Base-by-base conservation (phyloP, 2,113 vertebrate genomes). In the Thamnaconus septentrionalis region DNA sequence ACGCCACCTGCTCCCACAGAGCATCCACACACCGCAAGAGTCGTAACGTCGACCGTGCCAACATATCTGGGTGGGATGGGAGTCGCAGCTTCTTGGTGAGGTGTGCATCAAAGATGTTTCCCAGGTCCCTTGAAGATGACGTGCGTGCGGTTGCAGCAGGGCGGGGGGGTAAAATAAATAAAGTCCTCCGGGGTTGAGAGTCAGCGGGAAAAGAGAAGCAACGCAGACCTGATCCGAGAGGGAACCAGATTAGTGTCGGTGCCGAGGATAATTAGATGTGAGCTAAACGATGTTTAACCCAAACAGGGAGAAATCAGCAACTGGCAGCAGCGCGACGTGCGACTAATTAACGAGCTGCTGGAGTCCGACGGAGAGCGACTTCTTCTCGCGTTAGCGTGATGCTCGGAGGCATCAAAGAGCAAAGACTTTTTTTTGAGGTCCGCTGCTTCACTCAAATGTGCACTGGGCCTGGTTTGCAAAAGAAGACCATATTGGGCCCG, bases 281-380 rank as follows among this genome's bases (percentile, higher is more conserved):
- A 54, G 46, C 42, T 31, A 56, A 42, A 56, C 3, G 40, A 31
- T 6, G 12, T 4, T 59, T 4, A 41, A 51, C 6, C 1, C 42
- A 53, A 53, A 77, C 40, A 1, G 46, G 59, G 18, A 42, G 41
- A 48, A 2, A 47, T 18, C 41, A 44, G 5, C 40, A 6, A 12
- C 9, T 57, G 63, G 47, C 55, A 53, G 49, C 31, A 47, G 31
- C 56, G 10, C 4, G 55, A 12, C 40, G 41, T 48, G 8, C 7
- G 53, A 66, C 41, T 57, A 66, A 46, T 48, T 64, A 5, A 43
- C 49, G 57, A 40, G 58, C 57, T 42, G 47, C 48, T 2, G 5
- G 31, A 39, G 49, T 51, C 41, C 12, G 18, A 61, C 41, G 61
- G 43, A 67, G 18, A 31, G 18, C 1, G 18, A 31, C 18, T 53